phyloP scores from a whole-genome alignment of 2,888 invertebrate species.

The Rhopalosiphum nymphaeae region DNA sequence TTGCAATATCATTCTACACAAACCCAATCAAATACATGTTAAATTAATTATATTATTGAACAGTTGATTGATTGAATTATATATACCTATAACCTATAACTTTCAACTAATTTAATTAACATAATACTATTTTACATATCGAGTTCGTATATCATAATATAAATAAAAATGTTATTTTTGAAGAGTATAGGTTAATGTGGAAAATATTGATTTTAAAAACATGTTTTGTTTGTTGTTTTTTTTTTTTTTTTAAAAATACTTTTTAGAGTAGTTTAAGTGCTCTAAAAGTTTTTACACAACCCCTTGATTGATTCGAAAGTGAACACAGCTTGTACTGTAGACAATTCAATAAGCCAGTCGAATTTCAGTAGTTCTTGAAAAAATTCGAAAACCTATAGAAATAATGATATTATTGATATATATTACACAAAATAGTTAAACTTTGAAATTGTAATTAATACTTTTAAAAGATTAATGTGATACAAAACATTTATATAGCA shows the following conservation, averaged over 20 bases:
- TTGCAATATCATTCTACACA: no score
- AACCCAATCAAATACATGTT: no score
- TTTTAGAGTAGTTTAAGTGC: constrained; percentile 5
- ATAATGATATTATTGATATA: neutral
- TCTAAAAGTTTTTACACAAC: neutral
- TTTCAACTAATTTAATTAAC: neutral
- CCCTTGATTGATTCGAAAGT: neutral
- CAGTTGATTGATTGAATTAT: neutral
- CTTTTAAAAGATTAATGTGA: neutral
- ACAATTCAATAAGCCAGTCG: neutral
- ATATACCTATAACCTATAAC: neutral
- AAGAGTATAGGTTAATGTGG: neutral
- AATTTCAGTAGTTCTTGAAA: neutral
- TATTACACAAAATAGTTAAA: neutral
- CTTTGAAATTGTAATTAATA: neutral
- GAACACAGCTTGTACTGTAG: neutral
- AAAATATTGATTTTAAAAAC: neutral
- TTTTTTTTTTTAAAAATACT: neutral
- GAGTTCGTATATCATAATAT: neutral
- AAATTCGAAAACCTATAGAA: neutral
- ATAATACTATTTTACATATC: neutral
- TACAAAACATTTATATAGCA: neutral
- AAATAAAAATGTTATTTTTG: neutral
- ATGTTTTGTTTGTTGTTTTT: neutral
- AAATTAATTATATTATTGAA: neutral